Base-by-base conservation (phyloP, 2,888 invertebrate genomes). In the Pecten maximus region DNA sequence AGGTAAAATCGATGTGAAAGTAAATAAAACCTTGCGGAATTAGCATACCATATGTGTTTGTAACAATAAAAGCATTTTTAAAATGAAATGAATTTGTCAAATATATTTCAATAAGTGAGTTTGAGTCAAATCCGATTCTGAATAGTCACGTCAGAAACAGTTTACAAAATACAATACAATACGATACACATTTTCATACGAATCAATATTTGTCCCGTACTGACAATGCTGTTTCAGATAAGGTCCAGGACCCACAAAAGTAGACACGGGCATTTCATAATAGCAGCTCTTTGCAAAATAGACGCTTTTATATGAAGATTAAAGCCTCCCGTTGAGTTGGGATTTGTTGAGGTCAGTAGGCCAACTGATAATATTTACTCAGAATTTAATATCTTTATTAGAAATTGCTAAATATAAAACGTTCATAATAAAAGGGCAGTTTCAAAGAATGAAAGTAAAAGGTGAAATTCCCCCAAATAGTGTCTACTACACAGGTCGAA, bases 11-110 rank as follows among this genome's bases (percentile, higher is more conserved):
- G 54, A 54, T 54, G 54, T 54, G 74, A 35, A 74, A 74, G 35
- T 23, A 74, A 74, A 74, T 35, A 74, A 74, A 6, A 19, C 54
- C 6, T 19, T 54, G 19, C n/a, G 23, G 12, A 54, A 23, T 54
- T 54, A 54, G 19, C 54, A 54, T 54, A 54, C 54, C 74, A 74
- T 35, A 74, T 74, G 74, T 60, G 60, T 74, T 35, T 35, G 74
- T 35, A 74, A 0, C 74, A 35, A 74, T 74, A 28, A 6, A 74
- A 74, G 10, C 35, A 74, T 74, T 44, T 44, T 10, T 35, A 74
- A 74, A 28, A 28, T 74, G 6, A 74, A 74, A 74, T 74, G 35
- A 23, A 74, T 74, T 74, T 28, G 74, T 74, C 74, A 74, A 74
- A 74, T 74, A 35, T 35, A 74, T 35, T 74, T 23, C 74, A 74